phyloP scores from a whole-genome alignment of 2,888 invertebrate genomes.

The Gastracanthus pulcherrimus region DNA sequence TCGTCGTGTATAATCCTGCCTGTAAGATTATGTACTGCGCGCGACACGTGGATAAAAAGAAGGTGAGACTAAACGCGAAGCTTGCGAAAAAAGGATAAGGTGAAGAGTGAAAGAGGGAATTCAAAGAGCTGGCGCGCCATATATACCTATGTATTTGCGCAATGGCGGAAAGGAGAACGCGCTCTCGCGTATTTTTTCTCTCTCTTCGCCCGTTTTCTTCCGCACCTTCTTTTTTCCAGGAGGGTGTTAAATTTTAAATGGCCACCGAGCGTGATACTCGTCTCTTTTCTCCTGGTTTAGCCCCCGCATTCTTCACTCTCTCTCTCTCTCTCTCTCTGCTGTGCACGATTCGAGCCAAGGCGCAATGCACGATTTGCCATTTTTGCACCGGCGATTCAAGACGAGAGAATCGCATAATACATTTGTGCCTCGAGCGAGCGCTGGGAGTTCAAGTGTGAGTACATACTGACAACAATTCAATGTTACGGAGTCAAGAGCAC shows the following conservation, averaged over 20 bases:
- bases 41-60: background rate
- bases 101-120: background rate
- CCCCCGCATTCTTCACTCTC: too few relatives aligned
- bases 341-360: too few relatives aligned
- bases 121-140: background rate
- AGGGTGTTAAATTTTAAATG: constrained; percentile 40
- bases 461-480: too few relatives aligned
- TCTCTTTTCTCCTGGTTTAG: background rate
- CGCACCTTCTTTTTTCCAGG: constrained; percentile 1
- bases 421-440: too few relatives aligned
- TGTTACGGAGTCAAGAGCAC: too few relatives aligned
- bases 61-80: background rate
- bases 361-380: too few relatives aligned
- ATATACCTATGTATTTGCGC: background rate
- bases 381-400: too few relatives aligned
- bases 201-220: too few relatives aligned
- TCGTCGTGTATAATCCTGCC: constrained; percentile 18
- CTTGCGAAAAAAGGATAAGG: background rate
- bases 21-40: constrained; percentile 46
- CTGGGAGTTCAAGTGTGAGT: too few relatives aligned
- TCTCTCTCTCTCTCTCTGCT: too few relatives aligned
- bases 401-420: too few relatives aligned
- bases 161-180: constrained; percentile 6
- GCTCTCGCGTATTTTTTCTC: background rate
- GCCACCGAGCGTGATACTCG: constrained; percentile 5